These are phyloP conservation scores for Rhodophaea formosa DNA, from an alignment of 2,888 invertebrate species.

Conservation along the genomic window DNA sequence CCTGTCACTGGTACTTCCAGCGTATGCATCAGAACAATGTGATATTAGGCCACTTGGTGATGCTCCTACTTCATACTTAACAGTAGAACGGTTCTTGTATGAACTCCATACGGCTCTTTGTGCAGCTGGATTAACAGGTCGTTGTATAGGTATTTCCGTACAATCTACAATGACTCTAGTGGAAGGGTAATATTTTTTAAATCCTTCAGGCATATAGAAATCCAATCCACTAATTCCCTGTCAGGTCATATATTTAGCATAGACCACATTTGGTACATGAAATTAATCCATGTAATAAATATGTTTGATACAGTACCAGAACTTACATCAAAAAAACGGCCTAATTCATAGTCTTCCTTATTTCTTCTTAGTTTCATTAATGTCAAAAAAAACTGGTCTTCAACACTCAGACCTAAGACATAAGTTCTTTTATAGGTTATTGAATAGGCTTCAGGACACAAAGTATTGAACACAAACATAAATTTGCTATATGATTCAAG, in stretches of 20 bases:
- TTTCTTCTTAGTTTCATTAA: constrained; percentile 26
- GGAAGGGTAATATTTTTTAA: constrained; percentile 10
- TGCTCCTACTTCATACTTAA: constrained; percentile 24
- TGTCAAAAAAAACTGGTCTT: constrained; percentile 24
- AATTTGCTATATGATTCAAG: constrained; percentile 7
- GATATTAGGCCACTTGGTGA: constrained; percentile 23
- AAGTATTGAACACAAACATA: constrained; percentile 15
- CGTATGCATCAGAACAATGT: constrained; percentile 22
- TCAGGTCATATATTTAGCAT: constrained; percentile 23
- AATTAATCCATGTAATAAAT: constrained; percentile 26
- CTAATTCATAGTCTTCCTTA: constrained; percentile 23
- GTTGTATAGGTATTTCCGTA: constrained; percentile 20
- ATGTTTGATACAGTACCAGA: constrained; percentile 22
- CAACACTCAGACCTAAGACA: constrained; percentile 15
- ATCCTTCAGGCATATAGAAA: constrained; percentile 26
- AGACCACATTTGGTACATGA: constrained; percentile 20
- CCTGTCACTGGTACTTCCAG: constrained; percentile 23
- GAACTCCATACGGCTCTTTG: constrained; percentile 23
- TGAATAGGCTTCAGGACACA: constrained; percentile 19
- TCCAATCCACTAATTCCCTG: constrained; percentile 21
- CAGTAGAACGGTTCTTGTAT: constrained; percentile 24
- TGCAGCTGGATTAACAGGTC: constrained; percentile 19
- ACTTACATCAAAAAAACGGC: constrained; percentile 22
- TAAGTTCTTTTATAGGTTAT: constrained; percentile 19
- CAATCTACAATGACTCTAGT: constrained; percentile 20